Evolutionary conservation across 2,113 vertebrate species (phyloP), one percentile per base, ranked within the genome.

Genomic region (Engraulis encrasicolus): DNA sequence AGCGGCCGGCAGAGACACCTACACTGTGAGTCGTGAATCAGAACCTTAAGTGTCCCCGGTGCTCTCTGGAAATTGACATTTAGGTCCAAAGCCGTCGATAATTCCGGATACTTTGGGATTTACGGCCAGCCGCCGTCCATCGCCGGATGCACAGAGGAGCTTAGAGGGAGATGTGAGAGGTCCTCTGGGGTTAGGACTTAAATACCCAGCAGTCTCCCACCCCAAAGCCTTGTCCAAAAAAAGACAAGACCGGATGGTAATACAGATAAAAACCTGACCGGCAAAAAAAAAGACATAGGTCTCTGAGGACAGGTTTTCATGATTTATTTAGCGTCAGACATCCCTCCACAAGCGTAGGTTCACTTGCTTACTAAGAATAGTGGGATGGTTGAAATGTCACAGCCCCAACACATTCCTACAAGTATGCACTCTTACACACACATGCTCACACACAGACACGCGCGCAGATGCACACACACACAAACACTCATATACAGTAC

Each of bases 1-100:
- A 84, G 86, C 48, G 40, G 38, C 11, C 36, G 87, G 61, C 80
- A 85, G 85, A 87, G 86, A n/a, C n/a, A n/a, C n/a, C n/a, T n/a
- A n/a, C n/a, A n/a, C n/a, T n/a, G 81, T 85, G 54, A 40, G 82
- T 78, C 83, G 78, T 86, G 84, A 86, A 81, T 84, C 86, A 90
- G 77, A 81, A 74, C 34, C 52, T 77, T 87, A 88, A 84, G 84
- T 83, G 83, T 85, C 77, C 79, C 85, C 66, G n/a, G n/a, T 50
- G 52, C 81, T 86, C 78, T 71, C n/a, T 78, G 40, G 81, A 52
- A 23, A 74, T 31, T 84, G 84, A 87, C 87, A 90, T 85, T 87
- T 85, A 71, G 2, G 17, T 83, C 82, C 81, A 86, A 83, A 82
- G 50, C 40, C 58, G 7, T 1, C 12, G 71, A 79, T 74, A 87